A percentile compares a stretch with the other conserved stretches of the same genome.
Conservation (phyloP, 2,113 vertebrate species). For the Struthidea cinerea region DNA sequence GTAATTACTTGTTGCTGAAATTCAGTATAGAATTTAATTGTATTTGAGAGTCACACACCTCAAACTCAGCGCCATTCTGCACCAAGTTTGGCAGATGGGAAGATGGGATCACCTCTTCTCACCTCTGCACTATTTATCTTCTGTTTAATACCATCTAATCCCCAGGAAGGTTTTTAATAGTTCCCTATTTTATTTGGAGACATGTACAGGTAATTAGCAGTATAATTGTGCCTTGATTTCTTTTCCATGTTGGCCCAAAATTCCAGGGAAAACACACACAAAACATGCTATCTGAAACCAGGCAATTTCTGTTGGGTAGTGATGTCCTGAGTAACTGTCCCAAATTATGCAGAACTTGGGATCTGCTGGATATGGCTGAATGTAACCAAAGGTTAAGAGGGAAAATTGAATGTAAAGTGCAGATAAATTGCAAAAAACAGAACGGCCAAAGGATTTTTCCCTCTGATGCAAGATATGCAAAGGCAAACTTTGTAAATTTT, state of each 20-base stretch:
- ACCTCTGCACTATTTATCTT: conserved; percentile 4
- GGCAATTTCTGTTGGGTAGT: not conserved
- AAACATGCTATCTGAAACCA: not conserved
- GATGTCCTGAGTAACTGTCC: not conserved
- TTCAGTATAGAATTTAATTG: not conserved
- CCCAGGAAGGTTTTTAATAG: not conserved
- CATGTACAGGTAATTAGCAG: not conserved
- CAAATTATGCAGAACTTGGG: not conserved
- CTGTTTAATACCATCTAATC: not conserved
- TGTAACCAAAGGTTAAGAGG: not conserved
- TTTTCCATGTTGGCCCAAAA: not conserved
- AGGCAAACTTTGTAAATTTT: not conserved
- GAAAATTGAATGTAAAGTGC: not conserved
- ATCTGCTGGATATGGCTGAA: not conserved
- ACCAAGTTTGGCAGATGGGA: not conserved
- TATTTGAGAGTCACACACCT: not conserved
- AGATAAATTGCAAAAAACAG: not conserved
- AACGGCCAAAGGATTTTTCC: not conserved
- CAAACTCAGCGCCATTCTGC: not conserved
- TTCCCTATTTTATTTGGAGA: not conserved
- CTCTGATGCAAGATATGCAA: not conserved
- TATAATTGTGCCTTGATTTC: not conserved
- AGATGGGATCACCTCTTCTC: not conserved
- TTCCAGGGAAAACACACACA: not conserved
- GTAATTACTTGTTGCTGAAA: not conserved